These are phyloP conservation scores for Drosophila sordidula DNA, from an alignment of 2,888 invertebrate species.

Conservation along the genomic window DNA sequence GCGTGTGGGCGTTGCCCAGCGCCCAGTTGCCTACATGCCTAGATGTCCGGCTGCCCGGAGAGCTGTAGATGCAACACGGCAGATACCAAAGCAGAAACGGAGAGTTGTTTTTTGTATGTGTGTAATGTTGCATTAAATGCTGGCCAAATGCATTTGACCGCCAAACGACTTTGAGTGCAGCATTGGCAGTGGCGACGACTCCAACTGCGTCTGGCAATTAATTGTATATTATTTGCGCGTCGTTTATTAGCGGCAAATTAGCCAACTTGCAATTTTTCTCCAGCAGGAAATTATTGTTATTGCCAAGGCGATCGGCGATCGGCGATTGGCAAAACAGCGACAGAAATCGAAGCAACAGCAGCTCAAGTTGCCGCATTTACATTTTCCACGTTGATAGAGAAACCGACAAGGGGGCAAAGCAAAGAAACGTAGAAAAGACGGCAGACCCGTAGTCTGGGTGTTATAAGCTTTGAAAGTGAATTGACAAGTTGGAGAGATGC, in stretches of 20 bases:
- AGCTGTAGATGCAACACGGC: constrained; percentile 37
- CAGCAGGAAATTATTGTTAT: constrained; percentile 73
- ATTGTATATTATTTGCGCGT: constrained; percentile 79
- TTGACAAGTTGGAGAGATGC: constrained; percentile 34
- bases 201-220: constrained; percentile 68
- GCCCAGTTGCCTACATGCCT: constrained; percentile 57
- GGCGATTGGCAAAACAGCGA: constrained; percentile 32
- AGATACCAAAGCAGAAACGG: constrained; percentile 33
- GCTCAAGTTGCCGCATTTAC: constrained; percentile 35
- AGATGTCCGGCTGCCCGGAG: constrained; percentile 48
- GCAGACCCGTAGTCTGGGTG: constrained; percentile 18
- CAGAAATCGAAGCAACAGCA: constrained; percentile 43
- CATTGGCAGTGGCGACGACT: constrained; percentile 33
- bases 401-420: constrained; percentile 6
- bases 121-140: constrained; percentile 40
- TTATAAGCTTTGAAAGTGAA: constrained; percentile 54
- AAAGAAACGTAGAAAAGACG: not conserved
- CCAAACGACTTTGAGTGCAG: constrained; percentile 49
- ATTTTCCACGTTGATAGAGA: constrained; percentile 20
- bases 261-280: constrained; percentile 77
- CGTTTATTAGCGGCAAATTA: constrained; percentile 79
- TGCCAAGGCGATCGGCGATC: constrained; percentile 60
- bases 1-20: constrained; percentile 77
- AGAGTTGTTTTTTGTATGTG: constrained; percentile 20
- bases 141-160: constrained; percentile 59